Percentiles rank a stretch among this genome's conserved stretches.
These are phyloP conservation scores for Diarsia brunnea DNA, from an alignment of 2,888 invertebrate genomes.

Conservation along the genomic window DNA sequence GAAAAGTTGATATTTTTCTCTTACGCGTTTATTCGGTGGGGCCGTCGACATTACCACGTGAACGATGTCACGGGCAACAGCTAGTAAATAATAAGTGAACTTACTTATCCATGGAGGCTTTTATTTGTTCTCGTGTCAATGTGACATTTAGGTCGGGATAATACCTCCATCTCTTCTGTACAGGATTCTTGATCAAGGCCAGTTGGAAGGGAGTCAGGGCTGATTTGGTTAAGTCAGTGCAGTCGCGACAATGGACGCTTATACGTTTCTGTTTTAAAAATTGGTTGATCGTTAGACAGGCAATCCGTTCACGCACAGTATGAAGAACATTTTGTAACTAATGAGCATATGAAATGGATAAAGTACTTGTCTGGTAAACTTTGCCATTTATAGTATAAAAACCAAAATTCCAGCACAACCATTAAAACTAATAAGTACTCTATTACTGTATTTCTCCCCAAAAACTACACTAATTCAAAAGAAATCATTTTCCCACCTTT, in stretches of 20 bases:
- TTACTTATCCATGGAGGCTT: slow-evolving; percentile 79
- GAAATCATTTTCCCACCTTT: slow-evolving; percentile 34
- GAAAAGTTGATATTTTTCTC: too few relatives aligned
- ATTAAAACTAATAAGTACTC: too few relatives aligned
- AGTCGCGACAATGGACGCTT: slow-evolving; percentile 78
- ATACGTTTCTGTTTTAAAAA: slow-evolving; percentile 69
- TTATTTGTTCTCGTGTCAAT: slow-evolving; percentile 75
- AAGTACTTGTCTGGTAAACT: too few relatives aligned
- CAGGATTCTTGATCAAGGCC: slow-evolving; percentile 74
- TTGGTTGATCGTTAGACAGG: background rate
- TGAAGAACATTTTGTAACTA: background rate
- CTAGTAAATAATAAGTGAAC: slow-evolving; percentile 1
- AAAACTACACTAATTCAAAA: background rate
- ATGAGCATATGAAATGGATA: background rate
- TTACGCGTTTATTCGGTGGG: too few relatives aligned
- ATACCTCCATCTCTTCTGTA: slow-evolving; percentile 86
- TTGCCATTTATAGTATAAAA: too few relatives aligned
- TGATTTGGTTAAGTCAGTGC: slow-evolving; percentile 65
- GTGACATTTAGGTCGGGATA: slow-evolving; percentile 86
- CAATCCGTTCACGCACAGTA: background rate
- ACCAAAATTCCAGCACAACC: too few relatives aligned
- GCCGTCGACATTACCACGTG: too few relatives aligned
- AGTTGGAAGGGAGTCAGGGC: slow-evolving; percentile 74
- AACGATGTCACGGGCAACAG: too few relatives aligned
- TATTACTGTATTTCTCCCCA: too few relatives aligned